phyloP scores from a whole-genome alignment of 2,113 vertebrate genomes.

The Lamprologus tigripictilis region DNA sequence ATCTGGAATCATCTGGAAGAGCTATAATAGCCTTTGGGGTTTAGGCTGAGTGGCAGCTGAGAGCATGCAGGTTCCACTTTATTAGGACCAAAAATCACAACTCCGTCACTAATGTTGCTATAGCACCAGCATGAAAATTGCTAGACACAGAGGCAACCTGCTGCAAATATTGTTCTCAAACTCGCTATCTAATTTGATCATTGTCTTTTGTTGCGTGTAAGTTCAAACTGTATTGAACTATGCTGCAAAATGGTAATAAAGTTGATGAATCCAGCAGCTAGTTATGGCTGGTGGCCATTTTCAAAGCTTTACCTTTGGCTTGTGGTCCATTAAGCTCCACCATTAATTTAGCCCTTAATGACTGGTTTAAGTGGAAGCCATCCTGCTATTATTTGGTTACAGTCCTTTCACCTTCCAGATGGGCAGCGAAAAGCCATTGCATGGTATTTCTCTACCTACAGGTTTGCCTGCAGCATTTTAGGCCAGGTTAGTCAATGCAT shows the following conservation, averaged over 20 bases:
- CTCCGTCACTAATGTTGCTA: background rate
- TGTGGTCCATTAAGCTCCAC: slow-evolving; percentile 38
- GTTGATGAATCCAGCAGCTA: slow-evolving; percentile 38
- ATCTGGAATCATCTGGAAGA: slow-evolving; percentile 5
- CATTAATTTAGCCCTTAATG: slow-evolving; percentile 52
- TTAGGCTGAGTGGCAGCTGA: slow-evolving; percentile 18
- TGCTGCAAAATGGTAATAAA: background rate
- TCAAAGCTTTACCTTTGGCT: slow-evolving; percentile 13
- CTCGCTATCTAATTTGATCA: background rate
- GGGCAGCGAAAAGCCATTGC: background rate
- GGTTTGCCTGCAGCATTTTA: background rate
- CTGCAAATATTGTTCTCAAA: background rate
- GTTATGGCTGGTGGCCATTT: slow-evolving; percentile 26
- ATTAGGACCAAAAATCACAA: slow-evolving; percentile 44
- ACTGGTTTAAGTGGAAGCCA: slow-evolving; percentile 38
- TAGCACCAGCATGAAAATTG: background rate
- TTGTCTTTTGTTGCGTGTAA: background rate
- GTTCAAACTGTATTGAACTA: background rate
- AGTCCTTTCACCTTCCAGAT: slow-evolving; percentile 42
- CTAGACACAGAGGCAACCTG: background rate
- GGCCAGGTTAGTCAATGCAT: slow-evolving; percentile 8
- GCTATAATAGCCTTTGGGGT: slow-evolving; percentile 16
- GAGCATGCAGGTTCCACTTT: slow-evolving; percentile 25
- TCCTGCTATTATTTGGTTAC: slow-evolving; percentile 27
- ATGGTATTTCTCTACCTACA: background rate